Evolutionary conservation across 2,113 vertebrate genomes (phyloP).

Genomic region (Aphelocoma coerulescens): DNA sequence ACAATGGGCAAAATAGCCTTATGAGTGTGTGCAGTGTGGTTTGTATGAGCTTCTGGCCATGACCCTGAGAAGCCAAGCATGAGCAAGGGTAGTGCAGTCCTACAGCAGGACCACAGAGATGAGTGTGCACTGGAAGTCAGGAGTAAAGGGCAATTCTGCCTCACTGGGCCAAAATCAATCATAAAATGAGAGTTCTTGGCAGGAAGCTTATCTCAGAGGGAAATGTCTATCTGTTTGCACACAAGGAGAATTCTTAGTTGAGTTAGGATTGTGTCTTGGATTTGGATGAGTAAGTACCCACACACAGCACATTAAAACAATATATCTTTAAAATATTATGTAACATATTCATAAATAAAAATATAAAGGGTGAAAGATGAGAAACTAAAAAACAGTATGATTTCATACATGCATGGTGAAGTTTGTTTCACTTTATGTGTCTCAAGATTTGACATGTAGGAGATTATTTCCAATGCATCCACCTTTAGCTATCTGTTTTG

Average conservation of each 20-base stretch:
- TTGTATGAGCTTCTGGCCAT: neutral
- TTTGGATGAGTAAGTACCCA: neutral
- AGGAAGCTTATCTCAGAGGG: neutral
- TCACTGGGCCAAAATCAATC: neutral
- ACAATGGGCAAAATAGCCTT: rapidly evolving
- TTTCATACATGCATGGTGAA: neutral
- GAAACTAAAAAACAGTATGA: neutral
- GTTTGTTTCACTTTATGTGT: neutral
- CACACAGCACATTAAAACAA: neutral
- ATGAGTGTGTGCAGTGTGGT: rapidly evolving
- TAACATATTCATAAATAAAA: neutral
- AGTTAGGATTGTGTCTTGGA: neutral
- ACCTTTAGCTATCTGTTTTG: neutral
- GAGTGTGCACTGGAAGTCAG: neutral
- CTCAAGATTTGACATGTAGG: neutral
- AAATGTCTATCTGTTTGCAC: neutral
- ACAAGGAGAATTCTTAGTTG: neutral
- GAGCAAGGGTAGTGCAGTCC: neutral
- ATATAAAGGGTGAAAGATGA: neutral
- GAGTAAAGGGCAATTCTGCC: neutral
- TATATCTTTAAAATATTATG: neutral
- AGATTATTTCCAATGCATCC: neutral
- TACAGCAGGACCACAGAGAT: neutral
- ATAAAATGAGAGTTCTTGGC: neutral
- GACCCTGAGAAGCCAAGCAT: neutral